Evolutionary conservation across 1,140 invertebrate species (phyloP).

Genomic region (Stenopsyche tienmushanensis): DNA sequence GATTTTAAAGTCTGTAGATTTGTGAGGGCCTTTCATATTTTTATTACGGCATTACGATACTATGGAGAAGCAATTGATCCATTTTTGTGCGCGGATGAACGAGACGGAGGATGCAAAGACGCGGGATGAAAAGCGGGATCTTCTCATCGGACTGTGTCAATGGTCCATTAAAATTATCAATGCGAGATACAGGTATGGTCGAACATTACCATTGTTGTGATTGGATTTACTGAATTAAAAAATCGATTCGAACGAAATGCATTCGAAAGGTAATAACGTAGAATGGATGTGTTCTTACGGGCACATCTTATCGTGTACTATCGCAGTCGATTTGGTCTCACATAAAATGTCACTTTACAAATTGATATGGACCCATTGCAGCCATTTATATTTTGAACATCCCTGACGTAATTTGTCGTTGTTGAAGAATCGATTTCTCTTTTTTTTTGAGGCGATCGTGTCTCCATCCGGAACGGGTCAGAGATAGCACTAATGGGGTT

Average conservation of each 20-base stretch:
- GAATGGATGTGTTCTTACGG: too few species aligned
- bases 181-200: conserved; percentile 11
- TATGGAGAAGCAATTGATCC: too few species aligned
- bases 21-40: too few species aligned
- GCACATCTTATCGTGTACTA: conserved; percentile 2
- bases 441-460: not conserved
- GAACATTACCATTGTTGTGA: not conserved
- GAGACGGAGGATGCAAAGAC: not conserved
- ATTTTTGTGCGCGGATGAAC: too few species aligned
- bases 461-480: not conserved
- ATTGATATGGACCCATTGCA: conserved; percentile 23
- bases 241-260: too few species aligned
- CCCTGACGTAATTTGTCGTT: not conserved
- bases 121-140: not conserved
- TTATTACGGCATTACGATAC: too few species aligned
- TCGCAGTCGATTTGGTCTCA: conserved; percentile 21
- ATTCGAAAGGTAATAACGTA: too few species aligned
- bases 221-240: too few species aligned
- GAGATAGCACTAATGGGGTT: conserved; percentile 7
- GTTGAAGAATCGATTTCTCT: not conserved
- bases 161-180: conserved; percentile 30
- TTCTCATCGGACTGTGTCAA: conserved; percentile 9
- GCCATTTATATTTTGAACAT: not conserved
- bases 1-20: too few species aligned
- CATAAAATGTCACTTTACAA: conserved; percentile 36